Base-by-base conservation (phyloP, 2,113 vertebrate species). In the Bolborhynchus lineola region DNA sequence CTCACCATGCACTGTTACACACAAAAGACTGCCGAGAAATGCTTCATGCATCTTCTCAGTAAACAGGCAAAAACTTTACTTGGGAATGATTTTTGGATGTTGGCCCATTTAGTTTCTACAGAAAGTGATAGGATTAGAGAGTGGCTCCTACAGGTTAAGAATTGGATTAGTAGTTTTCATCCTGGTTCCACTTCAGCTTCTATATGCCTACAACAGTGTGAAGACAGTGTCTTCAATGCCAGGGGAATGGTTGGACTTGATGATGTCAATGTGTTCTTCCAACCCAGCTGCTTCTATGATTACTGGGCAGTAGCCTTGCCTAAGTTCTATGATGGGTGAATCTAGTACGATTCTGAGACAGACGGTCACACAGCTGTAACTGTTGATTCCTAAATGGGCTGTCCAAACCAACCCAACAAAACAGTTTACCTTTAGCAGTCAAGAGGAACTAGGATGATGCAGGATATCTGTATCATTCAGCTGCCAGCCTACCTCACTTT, bases 81-180 rank as follows among this genome's bases (percentile, higher is more conserved):
- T 77, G 20, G 26, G 41, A 65, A 24, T 71, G 11, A 31, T n/a
- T 86, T 91, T 88, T 5, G 4, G 9, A 26, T 44, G 4, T 28
- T 93, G 2, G 16, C 82, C 19, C 11, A 11, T 69, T 86, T 82
- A 67, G 26, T 75, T 91, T 28, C 41, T 41, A 0, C 16, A 64
- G 42, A 37, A 86, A 46, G 11, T 0, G 0, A 26, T 28, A 76
- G 9, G 20, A 28, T 50, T 35, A 79, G 52, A 71, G 12, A 44
- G 17, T 68, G 31, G 15, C 10, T 82, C 9, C 18, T 49, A 19
- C 41, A 20, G 24, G 63, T 55, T 14, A 70, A 29, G 26, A 83
- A 49, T 31, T 37, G 69, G 21, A 39, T 90, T 11, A 29, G 31
- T 63, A 37, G 13, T 60, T 79, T 90, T 79, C 21, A 42, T 53